Evolutionary conservation across 64 coral and sea anemone species (phyloP), one percentile per base, ranked within the genome.

Genomic region (Montipora cactus): DNA sequence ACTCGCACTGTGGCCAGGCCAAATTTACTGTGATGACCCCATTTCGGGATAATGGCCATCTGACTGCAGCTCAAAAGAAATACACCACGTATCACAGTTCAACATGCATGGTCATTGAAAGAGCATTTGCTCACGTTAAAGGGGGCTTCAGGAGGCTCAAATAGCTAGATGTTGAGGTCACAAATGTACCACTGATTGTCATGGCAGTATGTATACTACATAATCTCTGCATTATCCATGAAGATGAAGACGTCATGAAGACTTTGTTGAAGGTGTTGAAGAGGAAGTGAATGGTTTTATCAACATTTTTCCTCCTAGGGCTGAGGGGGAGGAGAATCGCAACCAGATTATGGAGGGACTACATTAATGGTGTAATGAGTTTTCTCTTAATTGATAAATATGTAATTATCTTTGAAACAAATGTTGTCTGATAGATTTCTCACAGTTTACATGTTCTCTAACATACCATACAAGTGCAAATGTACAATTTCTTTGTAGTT

Each of bases 151-250:
- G 16, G 46, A 88, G 75, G 84, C 84, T 88, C 28, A 88, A 88
- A 88, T 64, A 88, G 67, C 70, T 86, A 44, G 16, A 88, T 88
- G 84, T 25, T 6, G 67, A 73, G 64, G 64, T 73, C 51, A 9
- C 50, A 73, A 52, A 88, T 88, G 18, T 73, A 70, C 67, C 84
- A 13, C 67, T 88, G 59, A 28, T 88, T 72, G 49, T 88, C 44
- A 53, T 74, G 50, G 67, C 68, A 44, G 84, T 73, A 18, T 88
- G 84, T 88, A 73, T 88, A 44, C 37, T 88, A 52, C 84, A 88
- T 88, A 88, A 88, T 61, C 49, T 47, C 5, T 88, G 84, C 47
- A 74, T 88, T 49, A 87, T 87, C 62, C 47, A 69, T 87, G 83
- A 87, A 71, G 83, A 87, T 75, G 84, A 74, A 28, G 25, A 28